phyloP scores from a whole-genome alignment of 2,888 invertebrate genomes.

The Stenodera caucasica region DNA sequence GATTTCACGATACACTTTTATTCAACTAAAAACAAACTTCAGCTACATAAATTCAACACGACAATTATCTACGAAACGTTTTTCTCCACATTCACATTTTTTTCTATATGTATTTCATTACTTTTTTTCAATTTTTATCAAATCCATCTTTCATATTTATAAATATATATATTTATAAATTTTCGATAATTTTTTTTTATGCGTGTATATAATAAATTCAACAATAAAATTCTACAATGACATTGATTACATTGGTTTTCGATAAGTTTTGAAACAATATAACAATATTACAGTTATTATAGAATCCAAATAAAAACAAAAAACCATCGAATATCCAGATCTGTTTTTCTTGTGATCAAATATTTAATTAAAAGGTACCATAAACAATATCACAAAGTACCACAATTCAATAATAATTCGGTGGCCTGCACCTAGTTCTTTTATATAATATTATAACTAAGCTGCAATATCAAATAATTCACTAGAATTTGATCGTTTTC shows the following conservation, averaged over 20 bases:
- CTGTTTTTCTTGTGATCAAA: too few relatives aligned
- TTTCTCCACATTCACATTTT: neutral
- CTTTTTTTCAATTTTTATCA: neutral
- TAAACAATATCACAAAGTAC: slow-evolving; percentile 27
- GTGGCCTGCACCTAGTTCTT: slow-evolving; percentile 17
- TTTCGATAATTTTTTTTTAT: neutral
- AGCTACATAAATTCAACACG: slow-evolving; percentile 23
- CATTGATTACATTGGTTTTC: neutral
- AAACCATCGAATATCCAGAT: neutral
- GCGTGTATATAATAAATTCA: neutral
- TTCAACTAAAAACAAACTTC: slow-evolving; percentile 11
- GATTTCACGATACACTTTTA: slow-evolving; percentile 2
- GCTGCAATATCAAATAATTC: neutral
- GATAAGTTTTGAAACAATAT: neutral
- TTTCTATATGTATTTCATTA: neutral
- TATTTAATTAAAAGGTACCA: slow-evolving; percentile 2
- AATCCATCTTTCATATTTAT: neutral
- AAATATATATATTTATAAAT: too few relatives aligned
- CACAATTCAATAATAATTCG: neutral
- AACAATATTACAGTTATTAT: neutral
- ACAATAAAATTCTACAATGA: slow-evolving; percentile 1
- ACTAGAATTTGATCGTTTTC: too few relatives aligned
- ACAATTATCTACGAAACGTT: slow-evolving; percentile 24
- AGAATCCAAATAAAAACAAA: too few relatives aligned
- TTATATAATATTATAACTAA: neutral